Evolutionary conservation across 1,140 invertebrate genomes (phyloP), one percentile per base, ranked within the genome.

Genomic region (Probaryconus sp.): DNA sequence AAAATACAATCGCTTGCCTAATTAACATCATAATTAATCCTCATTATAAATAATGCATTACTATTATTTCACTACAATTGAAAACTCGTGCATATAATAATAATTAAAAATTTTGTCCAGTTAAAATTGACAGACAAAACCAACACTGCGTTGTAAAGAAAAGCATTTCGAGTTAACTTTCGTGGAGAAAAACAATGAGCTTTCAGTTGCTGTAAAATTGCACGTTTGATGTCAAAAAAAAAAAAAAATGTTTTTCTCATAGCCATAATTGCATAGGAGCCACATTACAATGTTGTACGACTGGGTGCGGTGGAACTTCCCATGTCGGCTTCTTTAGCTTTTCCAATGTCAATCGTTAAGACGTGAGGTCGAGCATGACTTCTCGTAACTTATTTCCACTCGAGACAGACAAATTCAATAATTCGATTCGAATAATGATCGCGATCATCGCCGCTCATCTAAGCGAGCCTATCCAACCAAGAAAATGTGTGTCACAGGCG

Each of bases 321-420:
- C 60, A 58, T 72, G 53, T 37, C 60, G 45, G 45, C 47, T 72
- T 47, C 53, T 53, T 56, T 20, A 24, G 70, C 50, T 73, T 67
- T 73, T 73, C 55, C 56, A 67, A 74, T 74, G 70, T 67, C 70
- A 67, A 74, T 74, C 55, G 37, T 68, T 74, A 67, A 17, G 50
- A 74, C 70, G 63, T 61, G 61, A 73, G 61, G 53, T 73, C 61
- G 61, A 45, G 69, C 69, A 47, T 72, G 55, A 64, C 68, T 64
- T 43, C 43, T 58, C 38, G 37, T 31, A 43, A 56, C 60, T 71
- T 50, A 28, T 56, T 63, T 71, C 50, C 10, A 63, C 40, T 45
- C 48, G 10, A 43, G 9, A 20, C 9, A 17, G 28, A 60, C 20
- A 21, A 55, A 70, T 60, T 61, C 48, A 45, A 47, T 60, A 16